Evolutionary conservation across 2,888 invertebrate genomes (phyloP).

Genomic region (Protodeltote pygarga): DNA sequence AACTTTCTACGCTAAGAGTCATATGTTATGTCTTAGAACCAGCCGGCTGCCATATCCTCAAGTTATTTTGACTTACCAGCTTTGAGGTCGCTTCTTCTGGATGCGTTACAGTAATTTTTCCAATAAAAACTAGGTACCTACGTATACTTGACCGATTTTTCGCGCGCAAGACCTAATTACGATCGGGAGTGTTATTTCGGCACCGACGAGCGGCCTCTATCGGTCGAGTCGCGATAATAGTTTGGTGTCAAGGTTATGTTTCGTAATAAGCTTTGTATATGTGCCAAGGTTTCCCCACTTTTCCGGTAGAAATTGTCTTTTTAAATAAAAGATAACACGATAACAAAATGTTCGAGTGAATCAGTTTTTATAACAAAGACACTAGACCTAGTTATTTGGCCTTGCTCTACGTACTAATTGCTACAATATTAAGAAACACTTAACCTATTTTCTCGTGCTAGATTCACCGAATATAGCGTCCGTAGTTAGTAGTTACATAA

Average conservation of each 20-base stretch:
- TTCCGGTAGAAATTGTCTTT: conserved; percentile 64
- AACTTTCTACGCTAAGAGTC: conserved; percentile 60
- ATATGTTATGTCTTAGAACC: conserved; percentile 67
- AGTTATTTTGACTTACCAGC: conserved; percentile 56
- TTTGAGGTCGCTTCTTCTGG: conserved; percentile 65
- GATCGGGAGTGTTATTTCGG: conserved; percentile 73
- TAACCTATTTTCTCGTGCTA: conserved; percentile 81
- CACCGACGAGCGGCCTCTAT: conserved; percentile 75
- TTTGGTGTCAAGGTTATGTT: conserved; percentile 83
- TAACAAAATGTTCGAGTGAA: conserved; percentile 45
- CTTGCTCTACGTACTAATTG: conserved; percentile 78
- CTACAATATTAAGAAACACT: conserved; percentile 81
- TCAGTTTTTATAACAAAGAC: conserved; percentile 56
- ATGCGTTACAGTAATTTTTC: conserved; percentile 67
- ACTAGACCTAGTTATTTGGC: conserved; percentile 64
- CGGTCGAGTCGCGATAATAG: conserved; percentile 78
- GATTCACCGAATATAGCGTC: conserved; percentile 63
- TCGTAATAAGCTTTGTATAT: conserved; percentile 71
- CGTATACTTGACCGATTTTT: conserved; percentile 83
- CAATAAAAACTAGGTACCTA: conserved; percentile 57
- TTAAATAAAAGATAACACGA: conserved; percentile 50
- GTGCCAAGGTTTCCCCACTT: conserved; percentile 76
- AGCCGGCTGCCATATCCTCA: conserved; percentile 38
- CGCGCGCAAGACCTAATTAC: conserved; percentile 74
- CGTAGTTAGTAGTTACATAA: conserved; percentile 68